A percentile compares a stretch with the other conserved stretches of the same genome.
Evolutionary conservation across 2,888 invertebrate genomes (phyloP).

Genomic region (Nowickia ferox): DNA sequence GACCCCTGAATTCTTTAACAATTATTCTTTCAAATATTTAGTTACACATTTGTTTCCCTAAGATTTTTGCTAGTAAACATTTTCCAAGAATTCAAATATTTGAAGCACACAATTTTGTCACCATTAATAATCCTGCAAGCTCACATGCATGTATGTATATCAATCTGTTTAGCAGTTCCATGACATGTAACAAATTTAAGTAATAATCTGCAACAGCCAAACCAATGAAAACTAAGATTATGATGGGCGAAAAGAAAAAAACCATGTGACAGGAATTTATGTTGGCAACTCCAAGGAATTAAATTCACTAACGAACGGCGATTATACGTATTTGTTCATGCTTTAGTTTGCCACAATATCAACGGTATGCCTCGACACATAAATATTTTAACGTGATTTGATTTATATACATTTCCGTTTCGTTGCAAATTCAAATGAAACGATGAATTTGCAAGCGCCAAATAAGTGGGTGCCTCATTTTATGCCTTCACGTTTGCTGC

Average conservation of each 20-base stretch:
- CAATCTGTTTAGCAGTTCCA: conserved; percentile 68
- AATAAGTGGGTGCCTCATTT: conserved; percentile 68
- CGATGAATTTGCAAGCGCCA: conserved; percentile 81
- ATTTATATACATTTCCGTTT: conserved; percentile 81
- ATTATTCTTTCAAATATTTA: not conserved
- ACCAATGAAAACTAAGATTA: conserved; percentile 24
- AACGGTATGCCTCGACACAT: conserved; percentile 36
- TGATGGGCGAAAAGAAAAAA: not conserved
- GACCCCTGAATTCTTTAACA: no score
- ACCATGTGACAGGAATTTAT: conserved; percentile 69
- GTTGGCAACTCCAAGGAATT: conserved; percentile 65
- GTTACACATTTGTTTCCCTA: not conserved
- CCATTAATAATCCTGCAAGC: conserved; percentile 58
- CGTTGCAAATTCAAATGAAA: conserved; percentile 80
- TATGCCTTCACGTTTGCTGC: not conserved
- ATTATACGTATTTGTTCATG: not conserved
- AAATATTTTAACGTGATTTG: conserved; percentile 67
- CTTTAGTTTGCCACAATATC: conserved; percentile 25
- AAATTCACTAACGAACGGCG: conserved; percentile 40
- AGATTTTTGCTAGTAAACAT: not conserved
- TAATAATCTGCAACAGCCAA: conserved; percentile 59
- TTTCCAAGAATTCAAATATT: conserved; percentile 41
- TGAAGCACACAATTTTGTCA: conserved; percentile 58
- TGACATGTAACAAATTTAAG: conserved; percentile 71
- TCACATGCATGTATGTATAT: conserved; percentile 58